Conservation (phyloP, 2,113 vertebrate genomes). For the Lichenostomus cassidix region DNA sequence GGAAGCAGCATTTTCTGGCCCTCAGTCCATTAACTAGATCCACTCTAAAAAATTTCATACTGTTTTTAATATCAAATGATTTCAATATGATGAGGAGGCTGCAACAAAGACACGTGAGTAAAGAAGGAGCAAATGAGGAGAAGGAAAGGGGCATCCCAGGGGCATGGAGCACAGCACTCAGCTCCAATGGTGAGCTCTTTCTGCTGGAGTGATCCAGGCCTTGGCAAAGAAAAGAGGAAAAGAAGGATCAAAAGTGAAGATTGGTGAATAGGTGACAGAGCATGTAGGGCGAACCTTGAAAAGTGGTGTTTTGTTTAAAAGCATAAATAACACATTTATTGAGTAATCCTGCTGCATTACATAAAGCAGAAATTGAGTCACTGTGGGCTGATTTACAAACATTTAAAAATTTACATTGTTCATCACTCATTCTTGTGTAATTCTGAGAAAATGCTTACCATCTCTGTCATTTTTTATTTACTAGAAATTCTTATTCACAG, state of each 20-base stretch:
- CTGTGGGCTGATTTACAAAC: neutral
- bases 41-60: neutral
- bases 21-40: neutral
- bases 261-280: neutral
- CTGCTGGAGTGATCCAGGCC: neutral
- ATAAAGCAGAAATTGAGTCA: neutral
- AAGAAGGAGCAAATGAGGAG: neutral
- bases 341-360: neutral
- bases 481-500: conserved; percentile 64
- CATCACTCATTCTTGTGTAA: neutral
- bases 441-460: neutral
- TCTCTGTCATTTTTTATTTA: conserved; percentile 4
- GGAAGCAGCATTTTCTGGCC: neutral
- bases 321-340: neutral
- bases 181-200: neutral
- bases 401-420: neutral
- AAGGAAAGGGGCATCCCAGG: neutral
- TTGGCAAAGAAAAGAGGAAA: neutral
- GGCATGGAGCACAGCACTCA: neutral
- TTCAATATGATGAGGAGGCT: neutral
- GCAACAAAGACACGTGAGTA: neutral
- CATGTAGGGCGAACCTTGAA: neutral
- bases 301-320: neutral
- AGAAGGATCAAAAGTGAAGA: neutral
- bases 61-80: neutral